These are phyloP conservation scores for Bothrops jararaca DNA, from an alignment of 2,113 vertebrate genomes.

Conservation along the genomic window DNA sequence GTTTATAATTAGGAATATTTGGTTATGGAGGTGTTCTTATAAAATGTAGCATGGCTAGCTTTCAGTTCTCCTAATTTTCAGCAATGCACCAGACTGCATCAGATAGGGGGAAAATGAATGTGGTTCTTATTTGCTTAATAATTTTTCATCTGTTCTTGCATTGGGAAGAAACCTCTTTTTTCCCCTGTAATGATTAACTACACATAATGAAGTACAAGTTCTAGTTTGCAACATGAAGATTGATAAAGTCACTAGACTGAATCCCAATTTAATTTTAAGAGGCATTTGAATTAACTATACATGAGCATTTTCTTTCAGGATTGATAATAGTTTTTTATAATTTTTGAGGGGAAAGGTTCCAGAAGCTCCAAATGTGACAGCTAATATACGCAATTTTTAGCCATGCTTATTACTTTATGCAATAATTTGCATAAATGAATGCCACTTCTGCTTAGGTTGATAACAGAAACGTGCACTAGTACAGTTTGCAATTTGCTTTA, in stretches of 20 bases:
- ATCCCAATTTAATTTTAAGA: conserved; percentile 24
- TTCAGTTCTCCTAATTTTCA: background rate
- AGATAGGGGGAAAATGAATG: background rate
- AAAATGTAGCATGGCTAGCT: background rate
- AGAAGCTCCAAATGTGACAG: background rate
- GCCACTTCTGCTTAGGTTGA: background rate
- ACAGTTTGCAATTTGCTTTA: background rate
- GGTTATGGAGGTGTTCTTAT: background rate
- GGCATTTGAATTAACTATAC: conserved; percentile 23
- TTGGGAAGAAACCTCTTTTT: background rate
- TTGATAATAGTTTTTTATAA: conserved; percentile 17
- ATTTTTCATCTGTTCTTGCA: conserved; percentile 19
- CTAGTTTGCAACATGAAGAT: conserved; percentile 1
- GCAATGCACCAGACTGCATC: background rate
- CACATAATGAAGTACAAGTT: conserved; percentile 25
- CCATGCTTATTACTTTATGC: background rate
- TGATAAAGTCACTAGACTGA: conserved; percentile 13
- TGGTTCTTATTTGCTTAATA: conserved; percentile 9
- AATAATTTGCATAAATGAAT: conserved; percentile 7
- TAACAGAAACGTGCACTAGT: background rate
- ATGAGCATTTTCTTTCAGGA: conserved; percentile 10
- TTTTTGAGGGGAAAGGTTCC: background rate
- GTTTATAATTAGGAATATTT: background rate
- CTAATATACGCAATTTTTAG: background rate
- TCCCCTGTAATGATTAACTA: conserved; percentile 14